Base-by-base conservation (phyloP, 2,113 vertebrate genomes). In the Tychaedon coryphoeus region DNA sequence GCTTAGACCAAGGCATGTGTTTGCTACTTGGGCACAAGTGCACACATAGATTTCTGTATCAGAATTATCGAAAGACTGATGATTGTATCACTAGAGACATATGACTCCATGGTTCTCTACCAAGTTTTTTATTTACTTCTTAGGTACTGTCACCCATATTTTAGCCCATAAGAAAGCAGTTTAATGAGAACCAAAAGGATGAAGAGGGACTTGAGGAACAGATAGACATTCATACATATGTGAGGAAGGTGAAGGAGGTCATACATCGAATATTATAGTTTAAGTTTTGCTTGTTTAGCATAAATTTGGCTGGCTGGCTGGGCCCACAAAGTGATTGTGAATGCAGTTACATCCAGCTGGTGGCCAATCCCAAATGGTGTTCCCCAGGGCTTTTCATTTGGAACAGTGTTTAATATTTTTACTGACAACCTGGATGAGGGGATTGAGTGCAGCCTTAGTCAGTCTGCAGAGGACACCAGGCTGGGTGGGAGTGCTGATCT, bases 111-210 rank as follows among this genome's bases (percentile, higher is more conserved):
- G 92, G 43, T 79, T 45, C 69, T 74, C 51, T 77, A 82, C 38
- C 42, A 94, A 76, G 29, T 82, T 38, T 94, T 79, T 58, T 86
- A 31, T 91, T 88, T 75, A 20, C 12, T 72, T 86, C 54, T 70
- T 83, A 64, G 47, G 24, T 69, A 78, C 70, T 85, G 29, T 75
- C 93, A 89, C 45, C 12, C 34, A 2, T 88, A 72, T 75, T 72
- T 96, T 93, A 95, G 58, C 62, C 75, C 51, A 91, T 76, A 86
- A 91, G 64, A 81, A 88, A 92, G 25, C 28, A 87, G 31, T 88
- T 92, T 93, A 91, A 90, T 92, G 83, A 92, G 72, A 82, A 93
- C 34, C 50, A 90, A 96, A 97, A 94, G 48, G 53, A 40, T 26
- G 17, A 54, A 47, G 50, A 90, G 24, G 7, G 84, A 12, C 83